These are phyloP conservation scores for Sturnus vulgaris DNA, from an alignment of 2,113 vertebrate genomes.

Conservation along the genomic window DNA sequence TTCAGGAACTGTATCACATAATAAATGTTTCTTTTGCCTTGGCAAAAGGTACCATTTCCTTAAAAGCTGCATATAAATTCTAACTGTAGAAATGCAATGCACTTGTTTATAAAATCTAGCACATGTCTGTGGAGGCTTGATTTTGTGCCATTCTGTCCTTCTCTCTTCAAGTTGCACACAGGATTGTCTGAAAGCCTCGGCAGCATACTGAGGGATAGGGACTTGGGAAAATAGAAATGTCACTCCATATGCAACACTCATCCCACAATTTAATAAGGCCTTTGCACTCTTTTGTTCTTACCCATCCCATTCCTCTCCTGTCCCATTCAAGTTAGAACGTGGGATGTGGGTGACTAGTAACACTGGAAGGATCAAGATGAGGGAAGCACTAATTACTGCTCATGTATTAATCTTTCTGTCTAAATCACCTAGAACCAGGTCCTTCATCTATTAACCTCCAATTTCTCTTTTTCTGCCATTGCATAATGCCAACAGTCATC, in stretches of 20 bases:
- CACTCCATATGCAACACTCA: rapidly evolving
- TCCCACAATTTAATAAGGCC: neutral
- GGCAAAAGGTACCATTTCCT: neutral
- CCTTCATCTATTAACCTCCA: neutral
- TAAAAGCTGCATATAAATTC: neutral
- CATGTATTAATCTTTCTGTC: neutral
- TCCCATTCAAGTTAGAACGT: too few species aligned
- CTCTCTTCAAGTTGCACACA: neutral
- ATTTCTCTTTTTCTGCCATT: neutral
- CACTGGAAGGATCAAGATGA: neutral
- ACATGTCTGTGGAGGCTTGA: neutral
- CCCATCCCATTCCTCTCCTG: neutral
- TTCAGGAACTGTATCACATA: neutral
- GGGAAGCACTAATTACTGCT: neutral
- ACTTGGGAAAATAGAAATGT: neutral
- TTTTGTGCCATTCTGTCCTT: neutral
- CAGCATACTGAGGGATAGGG: neutral
- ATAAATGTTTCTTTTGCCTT: neutral
- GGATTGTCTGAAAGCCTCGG: neutral
- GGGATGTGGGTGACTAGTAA: neutral
- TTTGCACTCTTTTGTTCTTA: neutral
- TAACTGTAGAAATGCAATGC: neutral
- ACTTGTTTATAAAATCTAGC: neutral
- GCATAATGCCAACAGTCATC: neutral
- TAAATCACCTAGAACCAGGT: neutral